Evolutionary conservation across 2,888 invertebrate genomes (phyloP).

Genomic region (Altica lythri): DNA sequence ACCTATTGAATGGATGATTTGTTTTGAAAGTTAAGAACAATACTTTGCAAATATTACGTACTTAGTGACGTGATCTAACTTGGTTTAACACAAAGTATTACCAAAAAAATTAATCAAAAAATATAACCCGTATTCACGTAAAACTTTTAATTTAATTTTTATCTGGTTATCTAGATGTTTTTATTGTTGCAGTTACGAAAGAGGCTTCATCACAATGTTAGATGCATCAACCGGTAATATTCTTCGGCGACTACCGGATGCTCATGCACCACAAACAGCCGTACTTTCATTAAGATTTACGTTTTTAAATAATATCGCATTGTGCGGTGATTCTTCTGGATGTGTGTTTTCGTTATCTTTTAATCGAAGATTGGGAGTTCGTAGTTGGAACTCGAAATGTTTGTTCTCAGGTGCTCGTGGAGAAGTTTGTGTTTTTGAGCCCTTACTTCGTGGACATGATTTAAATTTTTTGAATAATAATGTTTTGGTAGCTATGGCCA

Average conservation of each 20-base stretch:
- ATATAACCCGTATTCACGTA: no score
- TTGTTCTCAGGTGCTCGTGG: slow-evolving; percentile 97
- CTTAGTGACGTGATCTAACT: no score
- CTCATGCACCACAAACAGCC: slow-evolving; percentile 82
- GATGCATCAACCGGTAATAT: slow-evolving; percentile 82
- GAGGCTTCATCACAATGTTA: slow-evolving; percentile 90
- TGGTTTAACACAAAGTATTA: no score
- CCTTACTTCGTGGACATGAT: slow-evolving; percentile 60
- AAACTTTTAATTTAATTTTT: no score
- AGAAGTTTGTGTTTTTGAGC: slow-evolving; percentile 82
- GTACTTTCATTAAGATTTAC: slow-evolving; percentile 70
- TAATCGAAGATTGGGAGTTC: slow-evolving; percentile 83
- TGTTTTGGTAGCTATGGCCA: slow-evolving; percentile 89
- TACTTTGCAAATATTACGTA: no score
- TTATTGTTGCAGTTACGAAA: slow-evolving; percentile 60
- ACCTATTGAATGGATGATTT: no score
- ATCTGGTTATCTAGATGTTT: no score
- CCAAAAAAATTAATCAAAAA: no score
- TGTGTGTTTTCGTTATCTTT: slow-evolving; percentile 94
- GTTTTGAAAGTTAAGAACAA: no score
- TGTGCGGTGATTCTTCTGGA: slow-evolving; percentile 84
- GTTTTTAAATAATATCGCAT: slow-evolving; percentile 63
- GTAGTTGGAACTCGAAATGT: slow-evolving; percentile 89
- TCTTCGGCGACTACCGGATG: slow-evolving; percentile 74
- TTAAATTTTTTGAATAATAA: slow-evolving; percentile 73